Percentiles rank a stretch among this genome's conserved stretches.
Conservation (phyloP, 92 coral and sea anemone species). For the Zoanthus gigantus region DNA sequence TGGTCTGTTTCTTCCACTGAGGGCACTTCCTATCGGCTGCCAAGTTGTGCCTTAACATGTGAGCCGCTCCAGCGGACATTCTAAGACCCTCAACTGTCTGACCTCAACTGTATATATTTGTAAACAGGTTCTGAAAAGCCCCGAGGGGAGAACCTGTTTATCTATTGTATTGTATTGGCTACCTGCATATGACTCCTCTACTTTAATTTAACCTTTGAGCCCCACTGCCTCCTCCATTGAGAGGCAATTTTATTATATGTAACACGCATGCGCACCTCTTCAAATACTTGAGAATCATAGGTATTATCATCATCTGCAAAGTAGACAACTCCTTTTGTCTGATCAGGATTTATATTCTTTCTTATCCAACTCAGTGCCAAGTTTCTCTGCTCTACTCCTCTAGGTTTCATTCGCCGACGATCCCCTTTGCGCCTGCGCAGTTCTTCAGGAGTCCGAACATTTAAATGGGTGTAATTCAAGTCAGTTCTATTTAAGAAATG, state of each 20-base stretch:
- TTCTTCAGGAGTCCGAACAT: slow-evolving; percentile 75
- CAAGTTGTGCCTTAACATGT: no score
- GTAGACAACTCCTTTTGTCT: slow-evolving; percentile 83
- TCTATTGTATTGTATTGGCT: no score
- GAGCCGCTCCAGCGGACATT: no score
- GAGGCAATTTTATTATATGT: background rate
- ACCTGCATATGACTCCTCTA: no score
- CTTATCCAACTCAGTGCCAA: slow-evolving; percentile 79
- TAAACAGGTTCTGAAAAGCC: no score
- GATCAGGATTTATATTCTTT: slow-evolving; percentile 65
- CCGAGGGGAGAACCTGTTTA: no score
- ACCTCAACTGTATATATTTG: no score
- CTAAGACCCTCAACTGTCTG: no score
- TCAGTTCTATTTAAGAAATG: slow-evolving; percentile 64
- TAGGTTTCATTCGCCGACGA: slow-evolving; percentile 77
- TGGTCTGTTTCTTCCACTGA: no score
- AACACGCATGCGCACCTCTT: slow-evolving; percentile 66
- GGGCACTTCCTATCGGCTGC: no score
- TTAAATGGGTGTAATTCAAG: slow-evolving; percentile 77
- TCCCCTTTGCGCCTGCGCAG: slow-evolving; percentile 71
- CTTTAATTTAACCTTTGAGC: no score
- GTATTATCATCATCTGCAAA: slow-evolving; percentile 97
- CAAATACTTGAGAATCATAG: slow-evolving; percentile 79
- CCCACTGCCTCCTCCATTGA: no score
- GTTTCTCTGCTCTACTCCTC: slow-evolving; percentile 92